Percentiles rank a stretch among this genome's conserved stretches.
Conservation (phyloP, 2,113 vertebrate species). For the Erythrocercus mccallii region DNA sequence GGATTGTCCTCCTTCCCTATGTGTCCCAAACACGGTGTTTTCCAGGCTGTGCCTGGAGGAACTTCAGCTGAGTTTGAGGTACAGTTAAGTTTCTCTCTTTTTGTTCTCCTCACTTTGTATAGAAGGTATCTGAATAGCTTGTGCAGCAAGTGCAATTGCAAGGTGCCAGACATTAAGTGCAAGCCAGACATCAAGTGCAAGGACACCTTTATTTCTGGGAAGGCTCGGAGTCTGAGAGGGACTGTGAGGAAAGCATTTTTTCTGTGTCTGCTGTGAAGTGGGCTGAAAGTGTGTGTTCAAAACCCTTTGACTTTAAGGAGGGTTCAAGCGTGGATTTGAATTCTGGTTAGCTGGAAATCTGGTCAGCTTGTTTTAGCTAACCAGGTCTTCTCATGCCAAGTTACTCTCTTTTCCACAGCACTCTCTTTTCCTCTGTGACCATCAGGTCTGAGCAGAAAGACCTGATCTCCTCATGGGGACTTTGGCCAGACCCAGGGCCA, state of each 20-base stretch:
- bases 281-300: not conserved
- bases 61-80: not conserved
- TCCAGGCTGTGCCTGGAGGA: not conserved
- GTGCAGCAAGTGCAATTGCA: not conserved
- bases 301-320: not conserved
- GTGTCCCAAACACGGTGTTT: fast-evolving
- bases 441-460: not conserved
- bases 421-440: not conserved
- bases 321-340: not conserved
- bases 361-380: not conserved
- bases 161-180: not conserved
- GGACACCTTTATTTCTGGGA: not conserved
- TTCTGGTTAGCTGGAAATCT: not conserved
- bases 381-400: not conserved
- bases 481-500: not conserved
- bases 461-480: not conserved
- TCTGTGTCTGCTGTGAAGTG: not conserved
- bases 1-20: not conserved
- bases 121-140: not conserved
- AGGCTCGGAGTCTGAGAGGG: not conserved
- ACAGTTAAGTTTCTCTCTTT: not conserved
- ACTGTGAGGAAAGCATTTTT: not conserved
- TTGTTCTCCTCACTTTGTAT: not conserved
- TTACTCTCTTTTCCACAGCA: not conserved
- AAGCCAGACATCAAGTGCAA: not conserved